phyloP scores from a whole-genome alignment of 1,140 invertebrate genomes.

The Drosophila santomea region DNA sequence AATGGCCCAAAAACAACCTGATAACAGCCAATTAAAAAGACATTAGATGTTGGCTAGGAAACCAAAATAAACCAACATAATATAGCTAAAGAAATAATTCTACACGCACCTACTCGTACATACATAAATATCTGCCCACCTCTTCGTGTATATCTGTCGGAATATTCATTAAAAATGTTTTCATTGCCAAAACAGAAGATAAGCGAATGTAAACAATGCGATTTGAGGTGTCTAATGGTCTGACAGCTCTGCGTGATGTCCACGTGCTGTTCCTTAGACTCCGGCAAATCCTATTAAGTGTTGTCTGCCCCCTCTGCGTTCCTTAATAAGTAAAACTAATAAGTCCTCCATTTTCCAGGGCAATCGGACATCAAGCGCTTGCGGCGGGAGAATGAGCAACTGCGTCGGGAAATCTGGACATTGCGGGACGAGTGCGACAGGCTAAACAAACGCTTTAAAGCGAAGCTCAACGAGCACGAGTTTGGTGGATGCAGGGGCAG shows the following conservation, averaged over 20 bases:
- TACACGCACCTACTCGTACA: slow-evolving; percentile 15
- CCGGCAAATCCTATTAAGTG: slow-evolving; percentile 1
- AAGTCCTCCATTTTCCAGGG: slow-evolving; percentile 86
- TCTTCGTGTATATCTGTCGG: slow-evolving; percentile 21
- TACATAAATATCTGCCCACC: slow-evolving; percentile 33
- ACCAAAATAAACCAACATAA: slow-evolving; percentile 44
- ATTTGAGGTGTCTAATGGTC: slow-evolving; percentile 58
- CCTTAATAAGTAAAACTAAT: background rate
- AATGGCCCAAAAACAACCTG: slow-evolving; percentile 39
- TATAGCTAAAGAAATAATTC: slow-evolving; percentile 26
- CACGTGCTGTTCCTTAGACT: slow-evolving; percentile 45
- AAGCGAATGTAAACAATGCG: slow-evolving; percentile 68
- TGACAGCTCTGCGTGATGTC: slow-evolving; percentile 38
- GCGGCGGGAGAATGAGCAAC: slow-evolving; percentile 93
- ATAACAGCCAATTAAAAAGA: slow-evolving; percentile 71
- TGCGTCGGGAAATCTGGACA: slow-evolving; percentile 93
- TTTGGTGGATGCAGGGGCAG: slow-evolving; percentile 70
- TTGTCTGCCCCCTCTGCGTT: background rate
- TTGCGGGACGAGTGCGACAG: slow-evolving; percentile 94
- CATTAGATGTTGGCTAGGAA: slow-evolving; percentile 56
- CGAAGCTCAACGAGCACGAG: slow-evolving; percentile 74
- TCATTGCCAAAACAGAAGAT: slow-evolving; percentile 67
- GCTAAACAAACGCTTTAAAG: slow-evolving; percentile 88
- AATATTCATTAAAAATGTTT: slow-evolving; percentile 44
- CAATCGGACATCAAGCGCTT: slow-evolving; percentile 95